Evolutionary conservation across 2,113 vertebrate genomes (phyloP), one percentile per base, ranked within the genome.

Genomic region (Stomatorhinus ivindoensis): DNA sequence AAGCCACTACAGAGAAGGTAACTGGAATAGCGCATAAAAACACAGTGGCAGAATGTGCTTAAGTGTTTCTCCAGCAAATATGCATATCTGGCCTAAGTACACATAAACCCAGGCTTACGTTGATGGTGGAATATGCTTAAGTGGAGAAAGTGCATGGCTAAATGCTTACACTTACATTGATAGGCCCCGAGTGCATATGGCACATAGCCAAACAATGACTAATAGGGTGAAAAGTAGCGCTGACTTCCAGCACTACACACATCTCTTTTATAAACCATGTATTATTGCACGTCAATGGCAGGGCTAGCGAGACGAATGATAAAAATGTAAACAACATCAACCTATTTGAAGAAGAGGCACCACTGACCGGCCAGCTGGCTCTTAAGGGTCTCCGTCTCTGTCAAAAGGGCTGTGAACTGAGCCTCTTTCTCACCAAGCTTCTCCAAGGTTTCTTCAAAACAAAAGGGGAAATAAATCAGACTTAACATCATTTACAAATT

Each of bases 391-490:
- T 97, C 96, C 47, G 97, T 91, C 92, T 98, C 96, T 69, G 95
- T 94, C 87, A 94, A 95, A 86, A 98, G 92, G 6, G 93, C 93
- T 39, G 94, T 94, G 94, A 96, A 97, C 90, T 97, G 95, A 90
- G 97, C 96, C 50, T 99, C 97, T 92, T 97, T 97, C 92, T 96
- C 94, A 80, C 90, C 93, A 90, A 99, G 95, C 42, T 96, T 96
- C 90, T 95, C 96, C 31, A 96, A 90, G 46, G 96, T 97, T 95
- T 98, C 98, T 99, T 93, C 82, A 92, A 87, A 86, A 61, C 65
- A 94, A 92, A 65, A 88, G 92, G 94, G 4, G 0, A 53, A 73
- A 89, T 89, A 47, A 84, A 53, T 90, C 88, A 42, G 82, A 89
- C 87, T 93, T 51, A 91, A 89, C n/a, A 44, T 27, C 35, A 90